Evolutionary conservation across 1,140 invertebrate species (phyloP).

Genomic region (Drosophila murphyi): DNA sequence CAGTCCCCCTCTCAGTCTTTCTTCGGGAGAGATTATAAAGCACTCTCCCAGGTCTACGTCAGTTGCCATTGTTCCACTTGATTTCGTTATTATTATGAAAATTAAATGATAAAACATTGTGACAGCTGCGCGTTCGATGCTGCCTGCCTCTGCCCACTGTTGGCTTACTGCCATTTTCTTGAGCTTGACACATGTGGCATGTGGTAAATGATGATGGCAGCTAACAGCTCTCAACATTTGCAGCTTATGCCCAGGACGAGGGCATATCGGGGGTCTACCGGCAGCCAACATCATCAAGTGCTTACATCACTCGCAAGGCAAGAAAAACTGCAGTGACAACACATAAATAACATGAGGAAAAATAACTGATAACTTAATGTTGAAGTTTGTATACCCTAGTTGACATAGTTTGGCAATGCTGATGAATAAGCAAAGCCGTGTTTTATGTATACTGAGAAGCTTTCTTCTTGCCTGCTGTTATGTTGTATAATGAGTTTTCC

Average conservation of each 20-base stretch:
- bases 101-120: slow-evolving; percentile 83
- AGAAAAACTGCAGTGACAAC: slow-evolving; percentile 48
- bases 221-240: slow-evolving; percentile 65
- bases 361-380: neutral
- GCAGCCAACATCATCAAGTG: slow-evolving; percentile 8
- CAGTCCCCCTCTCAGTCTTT: slow-evolving; percentile 6
- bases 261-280: too few relatives aligned
- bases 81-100: slow-evolving; percentile 81
- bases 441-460: neutral
- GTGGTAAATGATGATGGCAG: slow-evolving; percentile 78
- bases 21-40: slow-evolving; percentile 17
- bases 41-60: neutral
- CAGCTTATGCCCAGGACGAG: slow-evolving; percentile 7
- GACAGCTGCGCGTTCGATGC: slow-evolving; percentile 67
- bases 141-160: slow-evolving; percentile 14
- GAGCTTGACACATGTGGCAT: slow-evolving; percentile 13
- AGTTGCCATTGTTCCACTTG: slow-evolving; percentile 61
- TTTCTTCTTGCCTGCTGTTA: neutral
- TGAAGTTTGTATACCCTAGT: slow-evolving; percentile 39
- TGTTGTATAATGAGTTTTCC: slow-evolving; percentile 1
- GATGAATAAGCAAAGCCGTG: neutral
- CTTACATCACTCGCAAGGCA: slow-evolving; percentile 71
- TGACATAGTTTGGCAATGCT: slow-evolving; percentile 2
- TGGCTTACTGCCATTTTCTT: slow-evolving; percentile 68
- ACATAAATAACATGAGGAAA: slow-evolving; percentile 72